Conservation (phyloP, 2,888 invertebrate genomes). For the Agrotis ipsilon region DNA sequence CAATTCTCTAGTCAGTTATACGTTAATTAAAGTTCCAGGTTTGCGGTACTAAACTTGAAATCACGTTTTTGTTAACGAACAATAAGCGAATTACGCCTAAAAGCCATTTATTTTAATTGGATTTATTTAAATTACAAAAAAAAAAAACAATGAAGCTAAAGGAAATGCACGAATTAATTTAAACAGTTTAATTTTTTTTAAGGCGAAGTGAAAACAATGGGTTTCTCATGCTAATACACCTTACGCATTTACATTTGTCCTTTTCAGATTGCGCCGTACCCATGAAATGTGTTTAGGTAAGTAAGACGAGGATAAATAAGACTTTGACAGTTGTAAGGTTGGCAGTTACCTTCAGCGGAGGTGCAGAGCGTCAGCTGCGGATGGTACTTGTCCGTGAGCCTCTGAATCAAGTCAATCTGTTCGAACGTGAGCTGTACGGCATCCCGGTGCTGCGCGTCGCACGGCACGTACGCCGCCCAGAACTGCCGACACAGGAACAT, state of each 20-base stretch:
- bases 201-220: slow-evolving; percentile 71
- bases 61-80: slow-evolving; percentile 52
- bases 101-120: slow-evolving; percentile 61
- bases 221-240: slow-evolving; percentile 79
- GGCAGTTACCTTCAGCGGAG: slow-evolving; percentile 93
- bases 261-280: slow-evolving; percentile 53
- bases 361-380: slow-evolving; percentile 95
- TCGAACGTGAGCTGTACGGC: slow-evolving; percentile 96
- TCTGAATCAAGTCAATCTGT: slow-evolving; percentile 96
- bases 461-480: slow-evolving; percentile 97
- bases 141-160: slow-evolving; percentile 67
- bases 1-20: slow-evolving; percentile 29
- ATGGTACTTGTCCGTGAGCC: slow-evolving; percentile 95
- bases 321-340: not conserved
- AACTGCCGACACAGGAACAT: slow-evolving; percentile 91
- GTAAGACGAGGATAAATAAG: not conserved
- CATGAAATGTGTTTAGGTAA: slow-evolving; percentile 22
- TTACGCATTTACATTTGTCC: slow-evolving; percentile 64
- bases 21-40: slow-evolving; percentile 30
- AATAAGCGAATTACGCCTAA: slow-evolving; percentile 57
- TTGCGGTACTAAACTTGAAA: slow-evolving; percentile 40
- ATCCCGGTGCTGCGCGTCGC: slow-evolving; percentile 95
- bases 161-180: slow-evolving; percentile 65
- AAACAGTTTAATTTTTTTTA: slow-evolving; percentile 62
- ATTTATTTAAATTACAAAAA: slow-evolving; percentile 66